Percentiles rank a stretch among this genome's conserved stretches.
Conservation (phyloP, 2,113 vertebrate genomes). For the Megaceryle torquata region DNA sequence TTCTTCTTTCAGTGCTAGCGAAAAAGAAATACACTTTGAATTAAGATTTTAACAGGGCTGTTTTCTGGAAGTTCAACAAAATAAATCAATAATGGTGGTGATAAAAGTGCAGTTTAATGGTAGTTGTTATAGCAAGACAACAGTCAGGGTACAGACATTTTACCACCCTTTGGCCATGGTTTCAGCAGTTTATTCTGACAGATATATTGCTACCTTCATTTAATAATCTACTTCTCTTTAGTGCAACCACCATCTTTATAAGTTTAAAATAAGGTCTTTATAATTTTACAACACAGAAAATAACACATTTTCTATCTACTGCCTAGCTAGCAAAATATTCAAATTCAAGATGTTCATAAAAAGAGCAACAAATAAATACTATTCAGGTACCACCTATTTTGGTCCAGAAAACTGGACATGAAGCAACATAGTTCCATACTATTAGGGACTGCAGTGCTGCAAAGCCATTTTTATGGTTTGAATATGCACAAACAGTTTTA, state of each 20-base stretch:
- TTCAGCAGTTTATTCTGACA: conserved; percentile 51
- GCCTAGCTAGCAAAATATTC: conserved; percentile 19
- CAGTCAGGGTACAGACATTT: conserved; percentile 64
- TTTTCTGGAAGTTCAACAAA: conserved; percentile 63
- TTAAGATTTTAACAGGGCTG: conserved; percentile 67
- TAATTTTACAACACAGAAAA: conserved; percentile 53
- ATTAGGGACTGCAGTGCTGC: background rate
- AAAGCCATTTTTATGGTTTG: background rate
- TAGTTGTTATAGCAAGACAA: conserved; percentile 61
- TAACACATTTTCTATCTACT: conserved; percentile 1
- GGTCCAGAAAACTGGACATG: no score
- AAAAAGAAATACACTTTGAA: conserved; percentile 19
- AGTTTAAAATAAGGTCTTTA: conserved; percentile 52
- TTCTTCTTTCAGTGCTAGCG: background rate
- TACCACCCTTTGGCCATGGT: conserved; percentile 38
- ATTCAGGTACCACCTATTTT: background rate
- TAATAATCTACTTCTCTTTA: conserved; percentile 71
- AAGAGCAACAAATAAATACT: conserved; percentile 5
- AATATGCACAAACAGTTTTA: background rate
- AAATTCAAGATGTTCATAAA: background rate
- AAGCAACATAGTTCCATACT: background rate
- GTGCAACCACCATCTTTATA: background rate
- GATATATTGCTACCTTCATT: conserved; percentile 70
- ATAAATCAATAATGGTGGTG: conserved; percentile 63
- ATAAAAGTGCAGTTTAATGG: conserved; percentile 72